Evolutionary conservation across 2,888 invertebrate species (phyloP).

Genomic region (Oxyteleia sp.): DNA sequence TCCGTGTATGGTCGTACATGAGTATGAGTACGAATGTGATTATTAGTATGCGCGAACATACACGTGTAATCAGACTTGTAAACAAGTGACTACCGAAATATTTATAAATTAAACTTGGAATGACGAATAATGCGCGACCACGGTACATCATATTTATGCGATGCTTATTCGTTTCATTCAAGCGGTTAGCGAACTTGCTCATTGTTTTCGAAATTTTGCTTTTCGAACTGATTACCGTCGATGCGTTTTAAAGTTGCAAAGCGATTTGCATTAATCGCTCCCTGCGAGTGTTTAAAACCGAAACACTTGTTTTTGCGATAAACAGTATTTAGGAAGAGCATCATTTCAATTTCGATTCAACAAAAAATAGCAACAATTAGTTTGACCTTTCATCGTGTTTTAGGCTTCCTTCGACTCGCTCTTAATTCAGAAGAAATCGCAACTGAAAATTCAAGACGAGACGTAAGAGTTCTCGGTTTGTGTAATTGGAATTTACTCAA

Average conservation of each 20-base stretch:
- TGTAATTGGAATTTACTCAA: slow-evolving; percentile 77
- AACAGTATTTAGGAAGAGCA: no score
- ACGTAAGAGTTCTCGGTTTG: slow-evolving; percentile 51
- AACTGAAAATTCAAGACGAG: slow-evolving; percentile 1
- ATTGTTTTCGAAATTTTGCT: slow-evolving; percentile 36
- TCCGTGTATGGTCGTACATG: slow-evolving; percentile 45
- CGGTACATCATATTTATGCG: slow-evolving; percentile 37
- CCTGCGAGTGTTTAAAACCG: not conserved
- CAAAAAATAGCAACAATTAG: no score
- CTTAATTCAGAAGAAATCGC: not conserved
- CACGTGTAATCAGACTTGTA: slow-evolving; percentile 66
- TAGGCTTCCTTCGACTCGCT: no score
- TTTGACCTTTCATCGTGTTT: no score
- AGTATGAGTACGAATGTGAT: slow-evolving; percentile 41
- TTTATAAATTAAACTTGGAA: slow-evolving; percentile 52
- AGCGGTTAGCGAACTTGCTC: slow-evolving; percentile 1
- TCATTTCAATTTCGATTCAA: no score
- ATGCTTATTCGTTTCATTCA: slow-evolving; percentile 34
- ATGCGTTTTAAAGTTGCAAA: not conserved
- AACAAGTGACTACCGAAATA: slow-evolving; percentile 59
- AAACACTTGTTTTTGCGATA: not conserved
- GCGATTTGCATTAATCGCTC: not conserved
- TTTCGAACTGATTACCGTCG: slow-evolving; percentile 17
- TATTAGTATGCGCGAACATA: slow-evolving; percentile 64
- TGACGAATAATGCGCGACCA: slow-evolving; percentile 20